These are phyloP conservation scores for Morpho deidamia DNA, from an alignment of 2,888 invertebrate species.

Conservation along the genomic window DNA sequence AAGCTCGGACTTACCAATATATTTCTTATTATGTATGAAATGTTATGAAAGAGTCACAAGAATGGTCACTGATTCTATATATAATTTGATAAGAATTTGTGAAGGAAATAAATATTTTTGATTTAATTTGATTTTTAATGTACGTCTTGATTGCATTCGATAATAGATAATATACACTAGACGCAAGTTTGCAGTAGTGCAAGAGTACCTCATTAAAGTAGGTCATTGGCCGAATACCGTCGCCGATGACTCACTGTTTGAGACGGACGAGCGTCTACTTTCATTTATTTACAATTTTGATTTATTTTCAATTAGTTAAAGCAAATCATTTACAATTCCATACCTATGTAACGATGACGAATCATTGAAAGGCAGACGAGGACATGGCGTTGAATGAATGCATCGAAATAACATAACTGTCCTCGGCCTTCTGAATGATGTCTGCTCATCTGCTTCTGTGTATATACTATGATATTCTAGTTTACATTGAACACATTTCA, in stretches of 20 bases:
- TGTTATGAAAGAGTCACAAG: no score
- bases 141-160: conserved; percentile 1
- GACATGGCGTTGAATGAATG: conserved; percentile 58
- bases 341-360: conserved; percentile 3
- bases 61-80: no score
- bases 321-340: background rate
- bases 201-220: conserved; percentile 44
- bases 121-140: background rate
- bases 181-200: conserved; percentile 24
- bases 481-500: background rate
- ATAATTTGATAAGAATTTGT: no score
- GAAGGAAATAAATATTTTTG: no score
- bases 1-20: no score
- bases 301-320: conserved; percentile 24
- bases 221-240: conserved; percentile 71
- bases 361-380: conserved; percentile 34
- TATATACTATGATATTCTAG: background rate
- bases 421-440: conserved; percentile 52
- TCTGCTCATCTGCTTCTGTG: conserved; percentile 17
- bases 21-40: no score
- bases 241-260: conserved; percentile 58
- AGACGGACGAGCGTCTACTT: conserved; percentile 40
- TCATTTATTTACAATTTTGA: conserved; percentile 29
- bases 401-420: conserved; percentile 56
- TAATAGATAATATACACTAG: conserved; percentile 9